Evolutionary conservation across 2,113 vertebrate species (phyloP), one percentile per base, ranked within the genome.

Genomic region (Pollachius pollachius): DNA sequence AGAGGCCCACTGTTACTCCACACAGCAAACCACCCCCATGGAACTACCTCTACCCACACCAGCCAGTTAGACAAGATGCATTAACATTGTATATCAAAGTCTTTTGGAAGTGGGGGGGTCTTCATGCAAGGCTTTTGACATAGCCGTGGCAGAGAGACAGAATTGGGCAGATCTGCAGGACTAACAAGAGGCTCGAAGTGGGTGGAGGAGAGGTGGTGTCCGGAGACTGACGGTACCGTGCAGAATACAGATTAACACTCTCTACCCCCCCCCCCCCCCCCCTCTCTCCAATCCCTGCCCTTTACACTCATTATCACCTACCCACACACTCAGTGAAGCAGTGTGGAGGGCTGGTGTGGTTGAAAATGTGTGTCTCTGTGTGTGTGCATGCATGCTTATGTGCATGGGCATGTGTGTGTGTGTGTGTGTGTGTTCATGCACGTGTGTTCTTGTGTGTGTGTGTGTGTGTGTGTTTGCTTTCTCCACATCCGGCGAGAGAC

Each of bases 251-350:
- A 85, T 80, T 76, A 85, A 66, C 79, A n/a, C 41, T 9, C 41
- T 48, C 41, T 48, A 48, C 12, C 8, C 8, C 2, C 41, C 41
- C 41, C 41, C 12, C 41, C 5, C 41, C 41, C 2, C 41, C 41
- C 1, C 41, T 9, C 41, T 13, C 41, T 66, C 82, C 74, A 83
- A 85, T 81, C 87, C 67, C 67, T 85, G 81, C 58, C 79, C 82
- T 69, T 62, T 68, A 67, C 62, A 64, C 84, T 90, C 84, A 89
- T 89, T 90, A 89, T 83, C 68, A 71, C 73, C 84, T 79, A 79
- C 41, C 41, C 76, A 75, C 73, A 75, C 76, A 67, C 83, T 82
- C 84, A 84, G 72, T 65, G 60, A 57, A 56, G 60, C 75, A 54
- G 67, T 30, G 73, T 13, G 11, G 41, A 9, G 41, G 12, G 41